A percentile compares a stretch with the other conserved stretches of the same genome.
Conservation (phyloP, 2,113 vertebrate species). For the Micronycteris hirsuta region DNA sequence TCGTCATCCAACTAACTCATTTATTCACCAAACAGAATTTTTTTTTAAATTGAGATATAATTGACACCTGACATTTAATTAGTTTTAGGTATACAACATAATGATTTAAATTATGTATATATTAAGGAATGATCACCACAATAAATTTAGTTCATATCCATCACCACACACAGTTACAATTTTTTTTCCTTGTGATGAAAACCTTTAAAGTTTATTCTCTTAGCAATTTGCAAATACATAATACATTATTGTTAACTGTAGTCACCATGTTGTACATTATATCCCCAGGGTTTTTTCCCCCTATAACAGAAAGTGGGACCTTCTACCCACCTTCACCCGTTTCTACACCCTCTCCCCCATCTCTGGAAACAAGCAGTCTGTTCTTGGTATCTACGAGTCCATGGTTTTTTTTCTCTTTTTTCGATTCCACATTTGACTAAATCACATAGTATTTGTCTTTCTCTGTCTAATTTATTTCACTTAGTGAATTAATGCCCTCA, state of each 20-base stretch:
- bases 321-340: background rate
- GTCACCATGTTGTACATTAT: background rate
- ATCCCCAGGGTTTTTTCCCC: background rate
- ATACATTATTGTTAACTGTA: background rate
- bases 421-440: background rate
- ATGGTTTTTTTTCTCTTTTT: background rate
- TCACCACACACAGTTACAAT: background rate
- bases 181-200: background rate
- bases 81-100: background rate
- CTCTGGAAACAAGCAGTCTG: background rate
- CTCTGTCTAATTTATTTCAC: background rate
- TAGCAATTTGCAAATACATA: background rate
- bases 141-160: background rate
- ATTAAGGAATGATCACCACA: background rate
- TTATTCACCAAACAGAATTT: background rate
- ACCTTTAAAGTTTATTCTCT: background rate
- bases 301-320: background rate
- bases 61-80: background rate
- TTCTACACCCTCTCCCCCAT: background rate
- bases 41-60: background rate
- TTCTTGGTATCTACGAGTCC: background rate
- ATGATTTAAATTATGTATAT: background rate
- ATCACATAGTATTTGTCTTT: background rate
- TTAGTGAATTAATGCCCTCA: background rate
- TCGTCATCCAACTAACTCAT: background rate